These are phyloP conservation scores for Psettodes erumei DNA, from an alignment of 2,113 vertebrate species.

Conservation along the genomic window DNA sequence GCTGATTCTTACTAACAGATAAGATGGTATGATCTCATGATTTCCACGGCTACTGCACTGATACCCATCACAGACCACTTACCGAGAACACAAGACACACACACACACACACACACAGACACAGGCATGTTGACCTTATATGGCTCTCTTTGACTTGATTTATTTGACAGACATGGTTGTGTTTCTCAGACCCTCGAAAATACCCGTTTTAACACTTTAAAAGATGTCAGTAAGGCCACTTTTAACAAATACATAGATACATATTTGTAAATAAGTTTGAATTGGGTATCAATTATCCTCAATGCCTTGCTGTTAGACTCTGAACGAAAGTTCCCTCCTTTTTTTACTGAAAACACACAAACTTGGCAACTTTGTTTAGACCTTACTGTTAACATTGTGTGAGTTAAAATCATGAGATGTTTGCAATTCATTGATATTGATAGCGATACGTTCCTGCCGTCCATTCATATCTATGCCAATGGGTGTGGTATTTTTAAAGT, in stretches of 20 bases:
- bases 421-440: neutral
- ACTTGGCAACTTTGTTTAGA: neutral
- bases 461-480: neutral
- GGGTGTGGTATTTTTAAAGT: neutral
- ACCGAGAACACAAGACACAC: slow-evolving; percentile 40
- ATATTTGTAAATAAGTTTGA: neutral
- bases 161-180: neutral
- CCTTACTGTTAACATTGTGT: neutral
- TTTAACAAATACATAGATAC: neutral
- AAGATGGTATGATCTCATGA: slow-evolving; percentile 71
- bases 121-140: slow-evolving; percentile 59
- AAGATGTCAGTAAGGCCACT: neutral
- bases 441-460: neutral
- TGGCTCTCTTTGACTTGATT: slow-evolving; percentile 37
- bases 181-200: neutral
- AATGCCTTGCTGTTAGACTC: neutral
- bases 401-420: neutral
- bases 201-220: neutral
- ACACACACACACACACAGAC: slow-evolving; percentile 15
- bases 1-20: slow-evolving; percentile 61
- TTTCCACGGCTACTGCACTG: slow-evolving; percentile 69
- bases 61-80: slow-evolving; percentile 61
- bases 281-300: neutral
- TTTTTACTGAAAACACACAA: neutral
- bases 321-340: neutral